Evolutionary conservation across 2,888 invertebrate species (phyloP), one percentile per base, ranked within the genome.

Genomic region (Cryptus viduatorius): DNA sequence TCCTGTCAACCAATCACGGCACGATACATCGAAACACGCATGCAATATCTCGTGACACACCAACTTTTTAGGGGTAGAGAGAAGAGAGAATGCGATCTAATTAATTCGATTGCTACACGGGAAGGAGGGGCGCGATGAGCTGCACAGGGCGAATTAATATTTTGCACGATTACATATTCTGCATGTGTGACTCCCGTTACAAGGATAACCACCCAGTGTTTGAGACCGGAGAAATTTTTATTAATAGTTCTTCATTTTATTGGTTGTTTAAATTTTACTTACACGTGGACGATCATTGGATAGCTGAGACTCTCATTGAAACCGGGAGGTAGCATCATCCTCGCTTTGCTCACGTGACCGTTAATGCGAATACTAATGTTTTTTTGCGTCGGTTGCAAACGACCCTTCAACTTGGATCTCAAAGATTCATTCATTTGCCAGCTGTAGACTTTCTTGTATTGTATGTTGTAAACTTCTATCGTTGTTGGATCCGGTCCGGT

Each of bases 271-370:
- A 16, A 46, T 19, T 82, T 50, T 12, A 92, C 94, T 94, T 88
- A 97, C 90, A 97, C 97, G 87, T 96, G 94, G 37, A 97, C 95
- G 14, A 97, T 94, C 95, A 97, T 94, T 0, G 97, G 97, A 92
- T 97, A 97, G 84, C 94, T 95, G 78, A 95, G 95, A 5, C 91
- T 92, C 85, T 95, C 94, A 89, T 96, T 94, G 86, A 97, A 95
- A 79, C 95, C 94, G 0, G 96, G 96, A 0, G 97, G 97, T 61
- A 97, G 90, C 42, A 95, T 92, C 31, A 97, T 91, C 85, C 96
- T 95, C 0, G 96, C 96, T 79, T 95, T 94, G 0, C 96, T 96
- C 59, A 93, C 91, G 78, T 95, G 95, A 68, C 95, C 95, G 0
- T 95, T 95, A 2, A 93, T 94, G 0, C 94, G 91, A 4, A 97